phyloP scores from a whole-genome alignment of 2,888 invertebrate genomes.

The Amphipyra tragopoginis region DNA sequence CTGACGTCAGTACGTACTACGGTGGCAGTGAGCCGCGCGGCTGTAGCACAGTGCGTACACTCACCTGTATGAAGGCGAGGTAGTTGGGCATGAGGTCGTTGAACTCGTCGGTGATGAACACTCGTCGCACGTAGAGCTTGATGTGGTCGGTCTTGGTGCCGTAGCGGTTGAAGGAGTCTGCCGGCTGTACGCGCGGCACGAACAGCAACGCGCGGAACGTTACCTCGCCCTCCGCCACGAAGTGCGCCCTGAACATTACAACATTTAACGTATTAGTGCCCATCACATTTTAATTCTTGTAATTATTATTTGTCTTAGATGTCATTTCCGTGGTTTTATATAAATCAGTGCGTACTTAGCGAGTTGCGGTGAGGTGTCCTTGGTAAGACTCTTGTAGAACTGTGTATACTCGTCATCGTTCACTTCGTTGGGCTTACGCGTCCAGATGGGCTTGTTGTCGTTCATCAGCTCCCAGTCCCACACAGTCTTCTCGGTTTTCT shows the following conservation, averaged over 20 bases:
- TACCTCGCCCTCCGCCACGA: conserved; percentile 99
- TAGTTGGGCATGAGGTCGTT: conserved; percentile 99
- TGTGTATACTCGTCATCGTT: conserved; percentile 96
- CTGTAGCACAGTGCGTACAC: no score
- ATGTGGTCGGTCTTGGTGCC: conserved; percentile 98
- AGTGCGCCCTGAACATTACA: conserved; percentile 96
- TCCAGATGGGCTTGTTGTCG: conserved; percentile 99
- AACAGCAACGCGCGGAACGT: conserved; percentile 99
- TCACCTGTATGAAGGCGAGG: conserved; percentile 94
- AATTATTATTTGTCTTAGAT: no score
- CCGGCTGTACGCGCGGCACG: conserved; percentile 97
- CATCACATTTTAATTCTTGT: no score
- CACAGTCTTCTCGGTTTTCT: conserved; percentile 97
- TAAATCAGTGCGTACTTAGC: conserved; percentile 85
- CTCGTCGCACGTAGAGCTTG: conserved; percentile 98
- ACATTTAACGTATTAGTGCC: no score
- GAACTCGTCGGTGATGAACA: conserved; percentile 99
- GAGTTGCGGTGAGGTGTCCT: conserved; percentile 95
- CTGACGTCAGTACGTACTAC: no score
- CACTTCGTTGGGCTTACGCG: conserved; percentile 96
- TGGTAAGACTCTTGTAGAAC: conserved; percentile 98
- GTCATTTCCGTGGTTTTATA: no score
- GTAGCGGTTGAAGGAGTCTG: conserved; percentile 98
- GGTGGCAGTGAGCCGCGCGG: no score
- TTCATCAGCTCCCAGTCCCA: conserved; percentile 99